These are phyloP conservation scores for Lithophane socia DNA, from an alignment of 2,888 invertebrate species.

Conservation along the genomic window DNA sequence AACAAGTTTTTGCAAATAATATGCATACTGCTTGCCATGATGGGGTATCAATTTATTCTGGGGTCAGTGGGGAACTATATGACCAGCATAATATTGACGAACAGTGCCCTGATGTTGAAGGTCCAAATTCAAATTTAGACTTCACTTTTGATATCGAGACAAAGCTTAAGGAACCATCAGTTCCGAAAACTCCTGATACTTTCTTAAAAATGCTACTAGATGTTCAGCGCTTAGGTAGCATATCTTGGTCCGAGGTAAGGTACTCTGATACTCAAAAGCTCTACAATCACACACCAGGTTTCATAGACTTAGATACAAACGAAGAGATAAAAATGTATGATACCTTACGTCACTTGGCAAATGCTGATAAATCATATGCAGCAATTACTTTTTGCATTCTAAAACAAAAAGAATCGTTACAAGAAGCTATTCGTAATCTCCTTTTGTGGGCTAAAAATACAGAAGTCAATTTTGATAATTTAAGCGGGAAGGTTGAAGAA, in stretches of 20 bases:
- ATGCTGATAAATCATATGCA: not conserved
- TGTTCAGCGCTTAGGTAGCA: slow-evolving; percentile 1
- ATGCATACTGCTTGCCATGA: too few species aligned
- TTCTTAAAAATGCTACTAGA: not conserved
- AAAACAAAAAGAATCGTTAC: not conserved
- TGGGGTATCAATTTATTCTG: too few species aligned
- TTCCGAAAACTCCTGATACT: too few species aligned
- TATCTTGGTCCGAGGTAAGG: not conserved
- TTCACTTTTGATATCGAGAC: too few species aligned
- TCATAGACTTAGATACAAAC: not conserved
- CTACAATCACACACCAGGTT: not conserved
- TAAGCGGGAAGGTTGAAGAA: not conserved
- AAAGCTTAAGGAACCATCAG: too few species aligned
- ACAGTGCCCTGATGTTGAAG: too few species aligned
- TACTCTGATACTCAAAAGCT: not conserved
- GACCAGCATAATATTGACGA: too few species aligned
- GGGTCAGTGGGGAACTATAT: too few species aligned
- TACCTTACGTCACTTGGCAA: not conserved
- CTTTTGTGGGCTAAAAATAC: not conserved
- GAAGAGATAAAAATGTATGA: slow-evolving; percentile 1
- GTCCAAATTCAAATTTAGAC: too few species aligned
- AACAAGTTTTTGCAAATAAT: too few species aligned
- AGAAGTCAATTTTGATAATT: slow-evolving; percentile 1
- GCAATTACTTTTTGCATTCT: slow-evolving; percentile 1
- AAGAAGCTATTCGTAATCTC: not conserved